Evolutionary conservation across 1,140 invertebrate species (phyloP).

Genomic region (Drosophila pruinosa): DNA sequence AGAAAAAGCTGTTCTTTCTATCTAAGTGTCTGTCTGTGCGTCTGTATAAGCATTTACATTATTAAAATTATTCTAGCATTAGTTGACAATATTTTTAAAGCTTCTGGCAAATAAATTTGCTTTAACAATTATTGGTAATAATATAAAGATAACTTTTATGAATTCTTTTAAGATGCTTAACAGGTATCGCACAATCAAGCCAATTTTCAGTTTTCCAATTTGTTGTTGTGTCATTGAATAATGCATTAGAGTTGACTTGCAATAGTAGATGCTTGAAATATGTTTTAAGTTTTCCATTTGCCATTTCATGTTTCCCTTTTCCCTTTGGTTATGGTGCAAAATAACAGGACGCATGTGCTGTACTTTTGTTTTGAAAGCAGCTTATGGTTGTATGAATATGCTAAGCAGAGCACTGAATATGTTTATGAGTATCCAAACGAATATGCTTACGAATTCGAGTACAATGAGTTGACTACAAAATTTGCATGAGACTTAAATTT

Average conservation of each 20-base stretch:
- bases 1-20: too few relatives aligned
- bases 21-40: too few relatives aligned
- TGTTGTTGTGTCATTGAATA: neutral
- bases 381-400: conserved; percentile 10
- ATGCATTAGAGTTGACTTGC: neutral
- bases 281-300: conserved; percentile 22
- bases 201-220: too few relatives aligned
- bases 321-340: too few relatives aligned
- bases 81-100: too few relatives aligned
- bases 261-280: conserved; percentile 10
- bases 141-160: too few relatives aligned
- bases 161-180: too few relatives aligned
- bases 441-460: neutral
- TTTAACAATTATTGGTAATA: too few relatives aligned
- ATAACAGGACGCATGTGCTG: neutral
- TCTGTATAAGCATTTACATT: too few relatives aligned
- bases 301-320: neutral
- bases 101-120: too few relatives aligned
- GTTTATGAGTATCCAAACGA: neutral
- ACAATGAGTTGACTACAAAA: conserved; percentile 13
- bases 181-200: too few relatives aligned
- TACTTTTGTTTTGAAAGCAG: conserved; percentile 9
- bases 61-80: too few relatives aligned
- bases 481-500: conserved; percentile 64
- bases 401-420: neutral